Evolutionary conservation across 2,888 invertebrate genomes (phyloP).

Genomic region (Ceraclea dissimilis): DNA sequence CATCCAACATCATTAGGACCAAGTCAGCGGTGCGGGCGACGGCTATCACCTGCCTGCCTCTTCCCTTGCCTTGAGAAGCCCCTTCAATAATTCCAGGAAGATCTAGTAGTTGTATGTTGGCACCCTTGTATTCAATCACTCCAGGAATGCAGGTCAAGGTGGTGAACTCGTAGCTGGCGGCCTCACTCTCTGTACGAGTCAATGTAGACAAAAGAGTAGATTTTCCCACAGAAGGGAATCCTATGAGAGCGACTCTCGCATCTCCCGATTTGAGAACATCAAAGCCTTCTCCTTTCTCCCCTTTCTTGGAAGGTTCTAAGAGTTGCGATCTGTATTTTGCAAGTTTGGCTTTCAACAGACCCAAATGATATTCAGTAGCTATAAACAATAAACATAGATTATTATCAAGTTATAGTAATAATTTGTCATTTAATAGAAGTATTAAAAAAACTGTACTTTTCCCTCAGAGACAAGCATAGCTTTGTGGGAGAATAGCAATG

Average conservation of each 20-base stretch:
- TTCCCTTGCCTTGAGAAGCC: conserved; percentile 87
- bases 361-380: conserved; percentile 99
- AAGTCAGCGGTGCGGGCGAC: conserved; percentile 97
- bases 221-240: conserved; percentile 98
- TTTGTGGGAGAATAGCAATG: no score
- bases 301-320: conserved; percentile 88
- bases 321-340: conserved; percentile 93
- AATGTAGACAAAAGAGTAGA: conserved; percentile 92
- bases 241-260: conserved; percentile 94
- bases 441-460: background rate
- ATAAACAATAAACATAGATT: conserved; percentile 30
- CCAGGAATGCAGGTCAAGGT: conserved; percentile 99
- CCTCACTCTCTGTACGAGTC: conserved; percentile 94
- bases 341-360: conserved; percentile 91
- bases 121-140: conserved; percentile 97
- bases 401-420: background rate
- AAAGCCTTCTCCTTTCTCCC: conserved; percentile 95
- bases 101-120: conserved; percentile 96
- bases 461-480: no score
- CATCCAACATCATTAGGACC: conserved; percentile 98
- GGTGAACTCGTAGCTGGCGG: conserved; percentile 97
- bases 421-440: background rate
- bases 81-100: conserved; percentile 99
- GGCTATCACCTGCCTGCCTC: conserved; percentile 92
- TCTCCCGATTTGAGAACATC: conserved; percentile 99